Conservation (phyloP, 2,113 vertebrate species). For the Spizaetus ornatus region DNA sequence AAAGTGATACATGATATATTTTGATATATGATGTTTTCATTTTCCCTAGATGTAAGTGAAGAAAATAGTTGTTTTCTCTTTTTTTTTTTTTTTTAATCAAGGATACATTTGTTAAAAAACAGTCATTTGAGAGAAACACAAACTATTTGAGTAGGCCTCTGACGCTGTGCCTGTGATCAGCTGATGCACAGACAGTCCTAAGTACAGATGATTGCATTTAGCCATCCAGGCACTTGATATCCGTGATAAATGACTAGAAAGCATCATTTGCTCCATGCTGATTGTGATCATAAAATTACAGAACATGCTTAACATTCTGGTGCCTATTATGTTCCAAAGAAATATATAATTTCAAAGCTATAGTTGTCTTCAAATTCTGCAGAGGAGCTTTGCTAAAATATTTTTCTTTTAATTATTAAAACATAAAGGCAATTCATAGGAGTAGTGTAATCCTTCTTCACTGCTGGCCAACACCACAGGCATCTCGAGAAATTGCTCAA, state of each 20-base stretch:
- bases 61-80: not conserved
- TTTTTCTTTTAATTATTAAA: constrained; percentile 22
- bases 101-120: not conserved
- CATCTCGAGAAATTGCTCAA: not conserved
- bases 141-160: not conserved
- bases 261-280: not conserved
- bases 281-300: not conserved
- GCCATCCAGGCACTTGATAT: not conserved
- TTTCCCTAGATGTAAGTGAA: not conserved
- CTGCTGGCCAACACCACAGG: not conserved
- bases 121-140: not conserved
- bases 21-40: not conserved
- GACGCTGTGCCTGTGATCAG: not conserved
- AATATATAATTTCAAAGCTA: not conserved
- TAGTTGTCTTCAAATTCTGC: not conserved
- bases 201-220: not conserved
- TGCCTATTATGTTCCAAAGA: not conserved
- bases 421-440: not conserved
- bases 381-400: not conserved
- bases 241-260: not conserved
- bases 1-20: not conserved
- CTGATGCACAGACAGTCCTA: not conserved
- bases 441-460: not conserved
- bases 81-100: not conserved
- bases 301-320: not conserved